phyloP scores from a whole-genome alignment of 2,888 invertebrate species.

The Temnothorax rugatulus region DNA sequence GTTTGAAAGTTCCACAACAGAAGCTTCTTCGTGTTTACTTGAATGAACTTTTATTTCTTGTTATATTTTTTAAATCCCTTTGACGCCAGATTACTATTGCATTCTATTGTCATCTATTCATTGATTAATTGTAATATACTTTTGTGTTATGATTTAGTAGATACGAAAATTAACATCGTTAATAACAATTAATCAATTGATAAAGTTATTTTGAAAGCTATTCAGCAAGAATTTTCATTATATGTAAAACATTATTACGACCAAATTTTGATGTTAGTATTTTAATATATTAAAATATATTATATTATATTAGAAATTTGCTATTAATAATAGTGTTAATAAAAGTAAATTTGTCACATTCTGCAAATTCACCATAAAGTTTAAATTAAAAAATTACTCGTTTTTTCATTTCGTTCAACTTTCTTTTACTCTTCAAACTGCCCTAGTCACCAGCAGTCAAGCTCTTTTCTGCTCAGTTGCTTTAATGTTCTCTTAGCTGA shows the following conservation, averaged over 20 bases:
- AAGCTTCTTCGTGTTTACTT: constrained; percentile 51
- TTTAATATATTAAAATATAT: background rate
- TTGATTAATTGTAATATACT: background rate
- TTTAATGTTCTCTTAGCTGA: background rate
- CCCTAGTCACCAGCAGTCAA: constrained; percentile 23
- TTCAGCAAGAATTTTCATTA: constrained; percentile 3
- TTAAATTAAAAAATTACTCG: constrained; percentile 8
- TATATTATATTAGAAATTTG: background rate
- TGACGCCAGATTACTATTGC: constrained; percentile 27
- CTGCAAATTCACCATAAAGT: background rate
- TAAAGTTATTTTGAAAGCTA: constrained; percentile 2
- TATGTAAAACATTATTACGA: background rate
- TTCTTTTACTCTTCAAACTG: constrained; percentile 14
- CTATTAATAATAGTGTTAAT: background rate
- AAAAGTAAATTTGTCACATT: constrained; percentile 24
- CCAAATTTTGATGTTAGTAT: background rate
- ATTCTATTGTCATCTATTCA: constrained; percentile 13
- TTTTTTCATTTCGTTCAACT: background rate
- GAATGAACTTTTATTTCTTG: constrained; percentile 60
- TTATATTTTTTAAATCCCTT: constrained; percentile 25
- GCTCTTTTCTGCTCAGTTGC: background rate
- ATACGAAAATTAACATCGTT: constrained; percentile 13
- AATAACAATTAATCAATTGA: background rate
- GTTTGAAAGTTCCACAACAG: constrained; percentile 50
- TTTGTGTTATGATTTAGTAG: background rate